A percentile compares a stretch with the other conserved stretches of the same genome.
phyloP scores from a whole-genome alignment of 2,113 vertebrate species.

The Ceratotherium simum region DNA sequence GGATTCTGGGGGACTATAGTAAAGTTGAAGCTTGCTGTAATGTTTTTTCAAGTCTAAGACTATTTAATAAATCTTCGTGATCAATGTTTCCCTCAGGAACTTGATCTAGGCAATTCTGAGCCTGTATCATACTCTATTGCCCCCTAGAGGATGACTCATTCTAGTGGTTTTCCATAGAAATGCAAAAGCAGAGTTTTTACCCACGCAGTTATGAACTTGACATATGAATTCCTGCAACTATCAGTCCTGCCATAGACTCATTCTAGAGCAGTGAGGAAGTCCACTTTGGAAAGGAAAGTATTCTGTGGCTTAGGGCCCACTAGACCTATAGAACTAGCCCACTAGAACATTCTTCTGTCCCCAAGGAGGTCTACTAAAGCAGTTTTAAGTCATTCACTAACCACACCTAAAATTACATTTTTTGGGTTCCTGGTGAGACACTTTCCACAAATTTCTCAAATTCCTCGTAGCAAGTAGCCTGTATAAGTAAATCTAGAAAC shows the following conservation, averaged over 20 bases:
- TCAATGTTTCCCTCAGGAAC: background rate
- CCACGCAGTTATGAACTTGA: conserved; percentile 36
- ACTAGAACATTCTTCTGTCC: conserved; percentile 48
- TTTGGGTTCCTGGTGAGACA: conserved; percentile 54
- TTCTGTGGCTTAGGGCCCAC: conserved; percentile 20
- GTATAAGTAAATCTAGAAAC: conserved; percentile 47
- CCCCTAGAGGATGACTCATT: conserved; percentile 67
- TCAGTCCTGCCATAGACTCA: background rate
- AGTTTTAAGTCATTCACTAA: conserved; percentile 49
- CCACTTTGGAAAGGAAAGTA: conserved; percentile 42
- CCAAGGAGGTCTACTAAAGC: conserved; percentile 25
- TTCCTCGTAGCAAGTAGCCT: conserved; percentile 27
- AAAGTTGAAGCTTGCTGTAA: background rate
- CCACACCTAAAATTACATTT: conserved; percentile 67
- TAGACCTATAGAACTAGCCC: conserved; percentile 26
- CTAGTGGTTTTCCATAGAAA: conserved; percentile 34
- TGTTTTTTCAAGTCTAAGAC: background rate
- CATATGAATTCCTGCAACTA: background rate
- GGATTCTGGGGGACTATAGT: background rate
- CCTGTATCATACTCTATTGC: conserved; percentile 59
- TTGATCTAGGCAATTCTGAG: background rate
- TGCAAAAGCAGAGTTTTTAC: background rate
- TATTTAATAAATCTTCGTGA: background rate
- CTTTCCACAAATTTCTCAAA: conserved; percentile 53
- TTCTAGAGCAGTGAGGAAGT: background rate